These are phyloP conservation scores for Ancistrus triradiatus DNA, from an alignment of 2,113 vertebrate species.

Conservation along the genomic window DNA sequence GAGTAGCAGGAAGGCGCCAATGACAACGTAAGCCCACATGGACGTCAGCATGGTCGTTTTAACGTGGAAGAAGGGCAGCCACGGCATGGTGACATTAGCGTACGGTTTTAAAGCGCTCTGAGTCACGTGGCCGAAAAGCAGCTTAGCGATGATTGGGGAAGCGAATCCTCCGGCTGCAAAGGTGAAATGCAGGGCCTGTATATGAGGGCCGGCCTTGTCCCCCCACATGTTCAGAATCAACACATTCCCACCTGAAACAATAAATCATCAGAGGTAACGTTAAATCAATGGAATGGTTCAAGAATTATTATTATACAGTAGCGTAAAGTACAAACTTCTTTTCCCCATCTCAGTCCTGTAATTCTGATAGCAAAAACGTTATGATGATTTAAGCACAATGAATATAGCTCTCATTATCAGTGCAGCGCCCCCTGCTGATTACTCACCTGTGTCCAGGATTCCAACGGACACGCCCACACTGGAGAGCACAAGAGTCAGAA, in stretches of 20 bases:
- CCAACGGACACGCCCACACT: constrained; percentile 83
- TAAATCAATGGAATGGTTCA: too few relatives aligned
- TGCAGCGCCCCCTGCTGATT: too few relatives aligned
- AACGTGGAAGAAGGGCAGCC: background rate
- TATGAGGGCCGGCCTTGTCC: constrained; percentile 74
- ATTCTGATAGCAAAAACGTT: too few relatives aligned
- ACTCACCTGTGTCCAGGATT: constrained; percentile 86
- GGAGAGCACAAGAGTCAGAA: constrained; percentile 76
- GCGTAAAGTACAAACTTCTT: too few relatives aligned
- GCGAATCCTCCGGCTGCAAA: constrained; percentile 84
- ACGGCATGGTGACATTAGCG: background rate
- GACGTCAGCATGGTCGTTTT: constrained; percentile 40
- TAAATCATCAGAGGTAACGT: background rate
- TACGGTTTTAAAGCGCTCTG: background rate
- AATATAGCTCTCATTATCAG: too few relatives aligned
- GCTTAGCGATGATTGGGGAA: constrained; percentile 84
- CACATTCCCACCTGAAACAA: constrained; percentile 81
- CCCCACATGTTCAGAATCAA: constrained; percentile 82
- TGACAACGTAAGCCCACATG: constrained; percentile 82
- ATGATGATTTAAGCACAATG: too few relatives aligned
- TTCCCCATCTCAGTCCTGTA: too few relatives aligned
- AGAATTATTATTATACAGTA: too few relatives aligned
- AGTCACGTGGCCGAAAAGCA: constrained; percentile 62
- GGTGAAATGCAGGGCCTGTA: constrained; percentile 95
- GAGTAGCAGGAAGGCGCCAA: constrained; percentile 74